Percentiles rank a stretch among this genome's conserved stretches.
Evolutionary conservation across 2,888 invertebrate species (phyloP).

Genomic region (Unio pictorum): DNA sequence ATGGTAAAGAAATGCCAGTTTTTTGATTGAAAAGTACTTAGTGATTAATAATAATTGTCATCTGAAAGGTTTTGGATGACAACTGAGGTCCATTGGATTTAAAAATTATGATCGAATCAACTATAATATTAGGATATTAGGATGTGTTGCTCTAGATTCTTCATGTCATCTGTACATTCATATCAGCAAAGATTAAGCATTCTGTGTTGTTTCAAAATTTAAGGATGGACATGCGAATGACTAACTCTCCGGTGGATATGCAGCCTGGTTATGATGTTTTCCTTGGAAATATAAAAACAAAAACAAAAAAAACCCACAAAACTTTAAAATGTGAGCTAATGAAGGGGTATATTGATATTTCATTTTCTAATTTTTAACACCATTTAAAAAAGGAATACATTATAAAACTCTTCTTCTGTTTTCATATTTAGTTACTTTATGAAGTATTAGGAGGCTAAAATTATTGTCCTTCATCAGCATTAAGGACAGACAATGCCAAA

Average conservation of each 20-base stretch:
- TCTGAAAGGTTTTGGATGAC: no score
- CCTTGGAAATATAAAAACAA: not conserved
- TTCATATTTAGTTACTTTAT: not conserved
- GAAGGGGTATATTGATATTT: not conserved
- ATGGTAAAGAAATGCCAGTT: no score
- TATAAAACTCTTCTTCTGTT: not conserved
- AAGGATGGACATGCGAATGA: no score
- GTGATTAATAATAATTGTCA: no score
- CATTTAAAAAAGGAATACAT: not conserved
- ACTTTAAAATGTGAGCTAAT: not conserved
- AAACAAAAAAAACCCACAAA: conserved; percentile 1
- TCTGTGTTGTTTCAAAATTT: not conserved
- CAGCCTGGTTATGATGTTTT: not conserved
- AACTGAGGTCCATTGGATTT: no score
- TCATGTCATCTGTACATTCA: not conserved
- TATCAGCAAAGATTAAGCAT: not conserved
- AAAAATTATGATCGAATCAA: no score
- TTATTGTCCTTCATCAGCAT: no score
- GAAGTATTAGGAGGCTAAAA: no score
- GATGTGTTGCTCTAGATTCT: not conserved
- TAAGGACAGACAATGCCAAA: no score
- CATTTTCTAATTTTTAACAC: not conserved
- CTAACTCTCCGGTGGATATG: not conserved
- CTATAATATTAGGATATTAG: no score
- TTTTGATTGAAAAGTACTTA: no score